Conservation (phyloP, 1,140 invertebrate genomes). For the Drosophila suzukii region DNA sequence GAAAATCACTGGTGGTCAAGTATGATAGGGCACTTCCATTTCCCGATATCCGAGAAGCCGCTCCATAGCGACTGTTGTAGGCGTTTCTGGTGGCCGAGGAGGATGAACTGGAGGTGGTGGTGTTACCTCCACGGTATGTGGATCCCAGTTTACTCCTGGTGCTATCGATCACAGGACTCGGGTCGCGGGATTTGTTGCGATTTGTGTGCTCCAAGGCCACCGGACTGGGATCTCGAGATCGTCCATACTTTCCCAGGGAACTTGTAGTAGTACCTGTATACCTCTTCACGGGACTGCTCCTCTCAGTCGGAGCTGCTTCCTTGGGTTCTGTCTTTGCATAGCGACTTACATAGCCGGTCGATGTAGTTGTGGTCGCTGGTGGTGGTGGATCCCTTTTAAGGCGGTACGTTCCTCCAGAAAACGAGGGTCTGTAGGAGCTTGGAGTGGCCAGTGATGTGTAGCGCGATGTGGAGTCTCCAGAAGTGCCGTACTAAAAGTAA, state of each 20-base stretch:
- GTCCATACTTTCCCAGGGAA: slow-evolving; percentile 72
- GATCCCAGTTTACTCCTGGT: slow-evolving; percentile 57
- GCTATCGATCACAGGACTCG: slow-evolving; percentile 68
- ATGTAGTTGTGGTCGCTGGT: slow-evolving; percentile 20
- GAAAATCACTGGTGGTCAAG: slow-evolving; percentile 76
- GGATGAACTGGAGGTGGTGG: slow-evolving; percentile 29
- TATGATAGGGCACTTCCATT: slow-evolving; percentile 69
- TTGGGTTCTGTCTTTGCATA: slow-evolving; percentile 68
- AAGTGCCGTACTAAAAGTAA: slow-evolving; percentile 60
- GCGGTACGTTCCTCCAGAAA: slow-evolving; percentile 82
- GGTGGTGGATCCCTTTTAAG: slow-evolving; percentile 67
- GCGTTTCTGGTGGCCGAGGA: slow-evolving; percentile 37
- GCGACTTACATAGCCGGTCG: slow-evolving; percentile 68
- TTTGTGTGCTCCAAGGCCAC: slow-evolving; percentile 78
- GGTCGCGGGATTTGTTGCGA: slow-evolving; percentile 67
- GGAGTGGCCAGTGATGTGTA: slow-evolving; percentile 74
- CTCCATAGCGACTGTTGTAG: slow-evolving; percentile 61
- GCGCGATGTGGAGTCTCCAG: slow-evolving; percentile 65
- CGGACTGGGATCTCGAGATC: slow-evolving; percentile 80
- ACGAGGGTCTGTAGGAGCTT: slow-evolving; percentile 77
- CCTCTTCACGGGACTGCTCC: slow-evolving; percentile 66
- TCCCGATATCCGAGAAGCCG: slow-evolving; percentile 22
- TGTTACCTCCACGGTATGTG: slow-evolving; percentile 44
- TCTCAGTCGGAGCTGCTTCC: slow-evolving; percentile 46
- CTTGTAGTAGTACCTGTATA: slow-evolving; percentile 58